Percentiles rank a stretch among this genome's conserved stretches.
These are phyloP conservation scores for Clitarchus hookeri DNA, from an alignment of 2,888 invertebrate species.

Conservation along the genomic window DNA sequence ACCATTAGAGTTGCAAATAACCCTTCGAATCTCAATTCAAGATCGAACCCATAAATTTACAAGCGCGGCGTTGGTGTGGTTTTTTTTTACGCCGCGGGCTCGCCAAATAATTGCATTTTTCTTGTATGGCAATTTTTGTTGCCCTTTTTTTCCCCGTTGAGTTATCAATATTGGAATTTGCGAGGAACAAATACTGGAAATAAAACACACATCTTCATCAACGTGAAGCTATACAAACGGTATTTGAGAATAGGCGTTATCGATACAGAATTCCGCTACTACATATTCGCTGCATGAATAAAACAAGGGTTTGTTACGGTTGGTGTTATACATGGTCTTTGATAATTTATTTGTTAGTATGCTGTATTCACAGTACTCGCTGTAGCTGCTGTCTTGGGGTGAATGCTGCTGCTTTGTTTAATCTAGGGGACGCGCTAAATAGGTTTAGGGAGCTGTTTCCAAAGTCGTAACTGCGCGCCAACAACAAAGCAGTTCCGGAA, in stretches of 20 bases:
- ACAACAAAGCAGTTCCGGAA: background rate
- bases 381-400: background rate
- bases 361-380: background rate
- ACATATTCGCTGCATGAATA: background rate
- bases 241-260: background rate
- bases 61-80: background rate
- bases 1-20: background rate
- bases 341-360: background rate
- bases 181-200: background rate
- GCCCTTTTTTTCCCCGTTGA: background rate
- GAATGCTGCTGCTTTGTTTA: background rate
- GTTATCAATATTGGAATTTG: background rate
- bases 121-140: background rate
- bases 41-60: background rate
- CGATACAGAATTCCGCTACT: background rate
- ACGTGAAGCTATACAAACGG: background rate
- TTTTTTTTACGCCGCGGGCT: background rate
- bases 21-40: background rate
- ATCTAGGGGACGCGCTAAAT: background rate
- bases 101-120: background rate
- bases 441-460: background rate
- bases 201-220: background rate
- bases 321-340: background rate
- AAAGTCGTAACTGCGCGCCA: background rate
- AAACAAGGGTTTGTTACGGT: background rate